Evolutionary conservation across 2,888 invertebrate genomes (phyloP).

Genomic region (Plemyria rubiginata): DNA sequence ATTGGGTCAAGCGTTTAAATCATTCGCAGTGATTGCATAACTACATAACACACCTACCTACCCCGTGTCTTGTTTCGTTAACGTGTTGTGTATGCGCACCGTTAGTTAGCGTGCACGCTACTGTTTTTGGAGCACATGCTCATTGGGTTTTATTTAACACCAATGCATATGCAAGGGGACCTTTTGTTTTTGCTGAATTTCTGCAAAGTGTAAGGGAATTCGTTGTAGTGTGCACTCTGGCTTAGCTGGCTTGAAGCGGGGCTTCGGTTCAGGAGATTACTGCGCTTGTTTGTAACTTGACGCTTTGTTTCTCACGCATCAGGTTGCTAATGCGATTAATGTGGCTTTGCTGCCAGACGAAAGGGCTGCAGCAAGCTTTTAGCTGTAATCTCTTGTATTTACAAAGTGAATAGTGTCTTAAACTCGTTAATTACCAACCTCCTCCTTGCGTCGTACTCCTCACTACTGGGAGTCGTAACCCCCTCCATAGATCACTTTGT

Average conservation of each 20-base stretch:
- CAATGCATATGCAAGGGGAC: slow-evolving; percentile 22
- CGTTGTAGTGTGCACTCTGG: slow-evolving; percentile 24
- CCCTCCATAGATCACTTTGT: too few species aligned
- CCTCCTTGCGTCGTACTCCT: too few species aligned
- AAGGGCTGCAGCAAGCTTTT: slow-evolving; percentile 24
- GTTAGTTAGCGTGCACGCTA: slow-evolving; percentile 54
- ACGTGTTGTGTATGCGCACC: slow-evolving; percentile 55
- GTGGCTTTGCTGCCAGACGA: slow-evolving; percentile 36
- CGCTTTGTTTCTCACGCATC: slow-evolving; percentile 62
- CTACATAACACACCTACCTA: slow-evolving; percentile 36
- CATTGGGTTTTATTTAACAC: slow-evolving; percentile 23
- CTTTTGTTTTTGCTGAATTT: slow-evolving; percentile 22
- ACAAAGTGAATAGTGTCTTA: slow-evolving; percentile 7
- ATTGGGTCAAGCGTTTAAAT: slow-evolving; percentile 60
- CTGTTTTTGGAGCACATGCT: slow-evolving; percentile 33
- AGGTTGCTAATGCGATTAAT: slow-evolving; percentile 52
- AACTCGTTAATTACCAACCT: not conserved
- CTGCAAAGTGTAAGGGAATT: slow-evolving; percentile 20
- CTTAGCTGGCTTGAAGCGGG: slow-evolving; percentile 29
- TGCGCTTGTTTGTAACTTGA: slow-evolving; percentile 56
- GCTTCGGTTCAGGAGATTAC: slow-evolving; percentile 49
- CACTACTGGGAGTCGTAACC: too few species aligned
- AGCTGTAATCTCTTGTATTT: slow-evolving; percentile 13
- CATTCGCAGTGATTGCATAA: slow-evolving; percentile 56
- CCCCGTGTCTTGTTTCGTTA: slow-evolving; percentile 56